Percentiles rank a stretch among this genome's conserved stretches.
Conservation (phyloP, 2,113 vertebrate species). For the Callionymus lyra region DNA sequence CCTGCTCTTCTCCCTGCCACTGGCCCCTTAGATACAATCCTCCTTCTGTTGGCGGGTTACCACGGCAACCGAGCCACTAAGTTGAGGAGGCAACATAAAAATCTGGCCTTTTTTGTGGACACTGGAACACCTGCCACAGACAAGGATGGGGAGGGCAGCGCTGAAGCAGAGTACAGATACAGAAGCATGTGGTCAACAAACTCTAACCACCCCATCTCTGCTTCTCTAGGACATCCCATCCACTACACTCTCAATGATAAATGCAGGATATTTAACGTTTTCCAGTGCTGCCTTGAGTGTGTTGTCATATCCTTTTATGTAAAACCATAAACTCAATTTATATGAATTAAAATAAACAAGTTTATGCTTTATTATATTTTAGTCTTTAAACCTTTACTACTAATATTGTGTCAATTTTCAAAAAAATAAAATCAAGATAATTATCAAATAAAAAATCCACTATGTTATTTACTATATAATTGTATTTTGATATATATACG, state of each 20-base stretch:
- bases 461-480: no score
- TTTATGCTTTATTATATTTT: no score
- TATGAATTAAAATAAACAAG: no score
- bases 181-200: constrained; percentile 27
- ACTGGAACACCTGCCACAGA: constrained; percentile 72
- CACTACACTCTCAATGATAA: constrained; percentile 1
- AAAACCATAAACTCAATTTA: no score
- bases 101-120: constrained; percentile 68
- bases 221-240: background rate
- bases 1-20: constrained; percentile 54
- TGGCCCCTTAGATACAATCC: constrained; percentile 72
- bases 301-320: no score
- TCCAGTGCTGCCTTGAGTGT: no score
- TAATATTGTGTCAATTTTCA: no score
- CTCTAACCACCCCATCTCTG: constrained; percentile 2
- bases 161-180: constrained; percentile 35
- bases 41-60: constrained; percentile 72
- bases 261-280: background rate
- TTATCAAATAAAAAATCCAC: no score
- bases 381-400: no score
- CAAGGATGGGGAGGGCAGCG: constrained; percentile 46
- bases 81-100: constrained; percentile 73
- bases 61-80: constrained; percentile 72
- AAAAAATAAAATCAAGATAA: no score
- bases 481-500: no score